Base-by-base conservation (phyloP, 2,888 invertebrate genomes). In the Ethmia dodecea region DNA sequence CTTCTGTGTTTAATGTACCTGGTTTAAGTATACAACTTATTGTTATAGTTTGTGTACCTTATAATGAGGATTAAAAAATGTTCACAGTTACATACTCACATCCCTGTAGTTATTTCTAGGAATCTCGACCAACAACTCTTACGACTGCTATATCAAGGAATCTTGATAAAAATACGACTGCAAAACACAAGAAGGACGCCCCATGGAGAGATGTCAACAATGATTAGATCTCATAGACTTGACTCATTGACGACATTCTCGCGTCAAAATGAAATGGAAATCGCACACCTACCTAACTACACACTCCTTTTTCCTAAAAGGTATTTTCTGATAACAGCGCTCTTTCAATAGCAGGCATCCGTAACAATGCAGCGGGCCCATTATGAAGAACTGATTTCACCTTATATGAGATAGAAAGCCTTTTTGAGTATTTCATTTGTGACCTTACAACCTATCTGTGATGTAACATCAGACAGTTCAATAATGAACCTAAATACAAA, bases 371-470 rank as follows among this genome's bases (percentile, higher is more conserved):
- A 55, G 55, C 55, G 57, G 49, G 34, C 38, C 69, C 67, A 75
- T 77, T 79, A 77, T 78, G 65, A 77, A 66, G 63, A 68, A 73
- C 66, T 61, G 72, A 73, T 69, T 72, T 61, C 59, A 45, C 56
- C 63, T 68, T 67, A 65, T 69, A 73, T 62, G 65, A 70, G 72
- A 69, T 53, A 63, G 60, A 64, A 68, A 55, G 58, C 47, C 56
- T 60, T 64, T 65, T 62, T 60, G 46, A 58, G 49, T 48, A 49
- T 54, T 54, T 51, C 54, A 55, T 60, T 55, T 55, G 52, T 55
- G 57, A 56, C 55, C 55, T 56, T 52, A 49, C 55, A 50, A 53
- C 47, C 52, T 52, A 49, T 51, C 45, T 37, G 33, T 33, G 34
- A 37, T 42, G 36, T 39, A 38, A 40, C 39, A 40, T 31, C 37